Evolutionary conservation across 2,888 invertebrate species (phyloP).

Genomic region (Cephus nigrinus): DNA sequence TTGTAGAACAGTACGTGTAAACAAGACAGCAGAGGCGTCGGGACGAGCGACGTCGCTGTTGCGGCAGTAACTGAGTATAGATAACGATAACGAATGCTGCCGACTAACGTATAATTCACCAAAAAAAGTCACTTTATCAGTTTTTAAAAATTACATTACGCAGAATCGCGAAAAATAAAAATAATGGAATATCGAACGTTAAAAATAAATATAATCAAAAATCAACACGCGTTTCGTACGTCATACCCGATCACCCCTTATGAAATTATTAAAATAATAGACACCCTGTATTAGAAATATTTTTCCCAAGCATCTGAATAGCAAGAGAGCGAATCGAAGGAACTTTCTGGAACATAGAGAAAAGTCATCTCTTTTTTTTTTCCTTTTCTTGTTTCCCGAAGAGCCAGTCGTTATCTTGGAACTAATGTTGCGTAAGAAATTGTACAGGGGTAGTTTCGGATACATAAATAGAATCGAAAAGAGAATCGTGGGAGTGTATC

Average conservation of each 20-base stretch:
- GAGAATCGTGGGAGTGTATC: slow-evolving; percentile 19
- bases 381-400: background rate
- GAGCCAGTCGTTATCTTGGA: background rate
- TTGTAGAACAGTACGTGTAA: slow-evolving; percentile 24
- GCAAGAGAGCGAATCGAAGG: background rate
- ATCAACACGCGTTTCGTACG: no score
- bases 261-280: background rate
- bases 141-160: slow-evolving; percentile 23
- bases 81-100: slow-evolving; percentile 28
- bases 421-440: slow-evolving; percentile 5
- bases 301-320: background rate
- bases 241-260: background rate
- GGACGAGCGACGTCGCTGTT: background rate
- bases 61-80: background rate
- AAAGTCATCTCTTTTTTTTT: background rate
- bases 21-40: slow-evolving; percentile 18
- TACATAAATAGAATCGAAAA: slow-evolving; percentile 1
- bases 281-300: background rate
- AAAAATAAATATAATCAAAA: no score
- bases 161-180: no score
- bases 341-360: background rate
- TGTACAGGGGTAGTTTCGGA: background rate
- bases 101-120: slow-evolving; percentile 15
- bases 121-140: slow-evolving; percentile 16
- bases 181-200: no score